Base-by-base conservation (phyloP, 2,113 vertebrate genomes). In the Tragelaphus imberbis region DNA sequence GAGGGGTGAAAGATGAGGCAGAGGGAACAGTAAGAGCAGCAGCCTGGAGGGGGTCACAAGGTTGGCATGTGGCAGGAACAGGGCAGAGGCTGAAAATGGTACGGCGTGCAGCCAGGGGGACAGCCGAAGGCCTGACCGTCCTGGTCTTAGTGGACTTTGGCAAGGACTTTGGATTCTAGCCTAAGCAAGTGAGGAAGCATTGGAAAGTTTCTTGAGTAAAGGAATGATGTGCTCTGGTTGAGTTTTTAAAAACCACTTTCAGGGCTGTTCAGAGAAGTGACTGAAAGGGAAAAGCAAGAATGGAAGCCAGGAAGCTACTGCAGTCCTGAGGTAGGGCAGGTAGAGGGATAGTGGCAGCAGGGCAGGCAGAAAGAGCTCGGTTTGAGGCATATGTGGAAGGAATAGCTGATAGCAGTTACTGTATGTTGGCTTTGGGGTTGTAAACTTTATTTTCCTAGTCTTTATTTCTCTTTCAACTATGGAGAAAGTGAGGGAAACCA, bases 41-140 rank as follows among this genome's bases (percentile, higher is more conserved):
- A 79, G 58, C 51, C 77, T 7, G 12, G n/a, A 13, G 58, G 28
- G 15, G 25, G 27, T 47, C 49, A 13, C 5, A 9, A 0, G 49
- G 6, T 16, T 4, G 61, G 13, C 51, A 0, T 19, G 12, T 2
- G 56, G 51, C 53, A 84, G 59, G 44, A 75, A 4, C 23, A 7
- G 28, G 17, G 27, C 7, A 11, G 71, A 68, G 63, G 23, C 13
- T 10, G 65, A 47, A 11, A 49, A 9, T 0, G 33, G 85, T 8
- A n/a, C 36, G 7, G 5, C 1, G 0, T 33, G 49, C 58, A 7
- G 40, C n/a, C 2, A 2, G 27, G 56, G 44, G 30, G 8, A 13
- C 0, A 8, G 7, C 40, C 25, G 0, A 13, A 30, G 21, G 0
- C 10, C 59, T 65, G 53, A 36, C 49, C 5, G 1, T 21, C 1